phyloP scores from a whole-genome alignment of 2,797 vertebrate species.

The Rhincodon typus region DNA sequence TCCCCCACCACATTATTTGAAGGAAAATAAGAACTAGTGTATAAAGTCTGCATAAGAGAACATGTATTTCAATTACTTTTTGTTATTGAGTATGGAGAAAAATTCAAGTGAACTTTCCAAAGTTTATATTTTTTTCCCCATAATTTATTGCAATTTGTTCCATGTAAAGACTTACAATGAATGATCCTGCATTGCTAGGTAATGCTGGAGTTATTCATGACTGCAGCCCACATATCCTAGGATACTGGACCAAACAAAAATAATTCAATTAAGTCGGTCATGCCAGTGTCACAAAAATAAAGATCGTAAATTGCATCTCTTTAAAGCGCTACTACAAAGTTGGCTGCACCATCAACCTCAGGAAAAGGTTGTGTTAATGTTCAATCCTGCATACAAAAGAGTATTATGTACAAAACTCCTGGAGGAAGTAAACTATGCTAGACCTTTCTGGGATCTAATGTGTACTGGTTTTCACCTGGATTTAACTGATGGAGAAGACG shows the following conservation, averaged over 20 bases:
- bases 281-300: neutral
- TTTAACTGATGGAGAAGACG: neutral
- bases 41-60: neutral
- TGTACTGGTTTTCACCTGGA: neutral
- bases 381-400: no score
- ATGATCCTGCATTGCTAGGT: neutral
- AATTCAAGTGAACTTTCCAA: neutral
- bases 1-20: neutral
- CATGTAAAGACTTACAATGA: neutral
- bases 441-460: neutral
- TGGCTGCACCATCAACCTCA: neutral
- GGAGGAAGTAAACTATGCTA: neutral
- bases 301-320: neutral
- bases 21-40: no score
- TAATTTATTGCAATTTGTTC: neutral
- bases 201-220: neutral
- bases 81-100: neutral
- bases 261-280: neutral
- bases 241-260: constrained; percentile 5
- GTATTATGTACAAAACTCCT: neutral
- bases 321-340: neutral
- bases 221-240: neutral
- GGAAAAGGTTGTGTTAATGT: neutral
- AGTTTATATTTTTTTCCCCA: neutral
- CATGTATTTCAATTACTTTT: neutral